Conservation (phyloP, 2,888 invertebrate species). For the Ctena decussata region DNA sequence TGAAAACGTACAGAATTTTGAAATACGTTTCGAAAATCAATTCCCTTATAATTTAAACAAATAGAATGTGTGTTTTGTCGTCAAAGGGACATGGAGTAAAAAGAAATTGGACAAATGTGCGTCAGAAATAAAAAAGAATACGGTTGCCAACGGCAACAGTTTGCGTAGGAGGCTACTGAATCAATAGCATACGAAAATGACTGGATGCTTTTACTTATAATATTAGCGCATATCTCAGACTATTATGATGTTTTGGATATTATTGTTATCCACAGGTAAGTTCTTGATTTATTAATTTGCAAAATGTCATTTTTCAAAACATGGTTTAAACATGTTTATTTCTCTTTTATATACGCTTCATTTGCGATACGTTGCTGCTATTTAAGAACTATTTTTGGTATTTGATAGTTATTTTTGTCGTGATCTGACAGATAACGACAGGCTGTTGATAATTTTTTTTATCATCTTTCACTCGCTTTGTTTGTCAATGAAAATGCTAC, state of each 20-base stretch:
- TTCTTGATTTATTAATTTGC: no score
- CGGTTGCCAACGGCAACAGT: slow-evolving; percentile 55
- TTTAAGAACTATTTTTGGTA: no score
- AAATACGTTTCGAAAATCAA: not conserved
- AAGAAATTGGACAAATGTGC: slow-evolving; percentile 33
- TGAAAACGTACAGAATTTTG: not conserved
- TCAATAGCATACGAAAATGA: not conserved
- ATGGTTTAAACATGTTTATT: no score
- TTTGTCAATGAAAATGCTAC: no score
- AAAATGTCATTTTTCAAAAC: no score
- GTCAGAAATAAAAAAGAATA: slow-evolving; percentile 48
- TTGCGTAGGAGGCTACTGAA: slow-evolving; percentile 46
- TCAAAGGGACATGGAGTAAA: not conserved
- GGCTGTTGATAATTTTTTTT: no score
- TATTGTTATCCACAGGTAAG: not conserved
- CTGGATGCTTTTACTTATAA: not conserved
- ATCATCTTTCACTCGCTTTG: no score
- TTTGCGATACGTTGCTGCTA: no score
- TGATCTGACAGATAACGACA: no score
- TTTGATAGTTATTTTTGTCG: no score
- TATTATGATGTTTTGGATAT: not conserved
- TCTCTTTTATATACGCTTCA: no score
- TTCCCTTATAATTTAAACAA: not conserved
- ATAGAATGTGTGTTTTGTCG: not conserved
- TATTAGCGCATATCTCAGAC: not conserved